Evolutionary conservation across 2,113 vertebrate genomes (phyloP).

Genomic region (Larimichthys crocea): DNA sequence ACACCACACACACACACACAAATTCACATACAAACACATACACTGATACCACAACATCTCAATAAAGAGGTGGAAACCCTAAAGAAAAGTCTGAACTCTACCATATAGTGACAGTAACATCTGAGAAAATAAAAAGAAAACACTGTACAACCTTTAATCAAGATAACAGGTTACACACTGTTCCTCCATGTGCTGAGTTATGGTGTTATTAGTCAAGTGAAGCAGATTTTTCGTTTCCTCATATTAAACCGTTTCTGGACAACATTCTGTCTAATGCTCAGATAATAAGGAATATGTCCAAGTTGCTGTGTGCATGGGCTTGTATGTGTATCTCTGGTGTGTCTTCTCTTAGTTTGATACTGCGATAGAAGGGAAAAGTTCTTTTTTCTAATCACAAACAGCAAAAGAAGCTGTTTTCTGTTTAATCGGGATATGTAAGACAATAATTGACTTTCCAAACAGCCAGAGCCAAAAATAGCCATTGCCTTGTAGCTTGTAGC

Average conservation of each 20-base stretch:
- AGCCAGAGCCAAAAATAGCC: neutral
- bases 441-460: neutral
- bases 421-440: neutral
- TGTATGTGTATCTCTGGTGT: neutral
- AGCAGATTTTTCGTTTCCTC: conserved; percentile 46
- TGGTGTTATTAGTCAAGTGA: conserved; percentile 28
- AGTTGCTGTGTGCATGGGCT: neutral
- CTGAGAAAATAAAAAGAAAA: neutral
- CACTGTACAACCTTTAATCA: conserved; percentile 18
- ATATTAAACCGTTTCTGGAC: conserved; percentile 31
- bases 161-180: conserved; percentile 36
- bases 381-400: neutral
- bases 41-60: conserved; percentile 2
- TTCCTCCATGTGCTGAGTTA: conserved; percentile 41
- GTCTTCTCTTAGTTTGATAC: neutral
- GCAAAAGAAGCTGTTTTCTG: neutral
- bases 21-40: neutral
- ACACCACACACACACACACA: neutral
- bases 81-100: neutral
- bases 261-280: conserved; percentile 12
- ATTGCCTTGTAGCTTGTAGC: neutral
- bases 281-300: conserved; percentile 13
- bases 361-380: neutral
- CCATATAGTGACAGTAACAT: conserved; percentile 10
- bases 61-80: neutral